Evolutionary conservation across 2,113 vertebrate species (phyloP).

Genomic region (Planiliza haematocheilus): DNA sequence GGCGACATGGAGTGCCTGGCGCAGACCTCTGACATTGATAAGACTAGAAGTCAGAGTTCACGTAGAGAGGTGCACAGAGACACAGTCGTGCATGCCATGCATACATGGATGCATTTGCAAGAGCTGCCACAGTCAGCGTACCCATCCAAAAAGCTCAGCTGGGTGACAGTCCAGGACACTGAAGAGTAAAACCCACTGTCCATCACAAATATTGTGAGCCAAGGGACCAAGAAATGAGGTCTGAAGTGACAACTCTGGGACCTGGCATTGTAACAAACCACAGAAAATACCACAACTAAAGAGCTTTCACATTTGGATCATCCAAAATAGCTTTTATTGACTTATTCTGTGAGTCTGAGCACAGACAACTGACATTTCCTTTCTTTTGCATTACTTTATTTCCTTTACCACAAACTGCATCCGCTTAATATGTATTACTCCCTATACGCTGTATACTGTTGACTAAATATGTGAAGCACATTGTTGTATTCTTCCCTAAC

Average conservation of each 20-base stretch:
- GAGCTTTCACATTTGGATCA: slow-evolving; percentile 43
- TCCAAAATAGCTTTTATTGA: slow-evolving; percentile 58
- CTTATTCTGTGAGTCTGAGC: slow-evolving; percentile 31
- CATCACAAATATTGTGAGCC: slow-evolving; percentile 57
- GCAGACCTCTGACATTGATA: slow-evolving; percentile 76
- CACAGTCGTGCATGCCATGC: too few species aligned
- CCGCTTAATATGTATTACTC: neutral
- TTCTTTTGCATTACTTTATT: slow-evolving; percentile 34
- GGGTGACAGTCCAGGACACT: slow-evolving; percentile 59
- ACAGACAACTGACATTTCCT: slow-evolving; percentile 34
- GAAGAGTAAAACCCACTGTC: slow-evolving; percentile 63
- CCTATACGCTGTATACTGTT: slow-evolving; percentile 16
- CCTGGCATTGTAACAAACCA: slow-evolving; percentile 44
- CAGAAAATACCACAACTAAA: slow-evolving; percentile 57
- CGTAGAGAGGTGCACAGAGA: slow-evolving; percentile 48
- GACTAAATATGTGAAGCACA: slow-evolving; percentile 6
- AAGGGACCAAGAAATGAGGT: slow-evolving; percentile 54
- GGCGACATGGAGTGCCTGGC: slow-evolving; percentile 72
- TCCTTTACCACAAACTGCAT: slow-evolving; percentile 20
- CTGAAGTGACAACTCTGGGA: slow-evolving; percentile 48
- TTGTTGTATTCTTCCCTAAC: slow-evolving; percentile 3
- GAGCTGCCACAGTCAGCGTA: slow-evolving; percentile 32
- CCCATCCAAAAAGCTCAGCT: slow-evolving; percentile 43
- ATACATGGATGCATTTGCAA: slow-evolving; percentile 25
- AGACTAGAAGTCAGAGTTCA: slow-evolving; percentile 67